A percentile compares a stretch with the other conserved stretches of the same genome.
These are phyloP conservation scores for Ellobium chinense DNA, from an alignment of 2,888 invertebrate species.

Conservation along the genomic window DNA sequence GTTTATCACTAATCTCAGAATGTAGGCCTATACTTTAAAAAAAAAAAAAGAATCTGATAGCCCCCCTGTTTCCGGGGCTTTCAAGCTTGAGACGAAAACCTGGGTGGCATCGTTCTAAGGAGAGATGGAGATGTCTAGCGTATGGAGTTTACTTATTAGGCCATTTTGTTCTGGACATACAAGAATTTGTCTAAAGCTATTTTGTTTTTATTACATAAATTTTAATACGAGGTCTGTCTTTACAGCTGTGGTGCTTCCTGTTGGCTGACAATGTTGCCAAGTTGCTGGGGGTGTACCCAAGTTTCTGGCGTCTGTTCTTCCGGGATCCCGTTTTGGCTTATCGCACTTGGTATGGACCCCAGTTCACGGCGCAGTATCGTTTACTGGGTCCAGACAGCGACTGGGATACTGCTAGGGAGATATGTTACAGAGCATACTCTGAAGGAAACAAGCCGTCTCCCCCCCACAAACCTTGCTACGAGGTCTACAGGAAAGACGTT, in stretches of 20 bases:
- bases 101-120: too few species aligned
- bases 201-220: too few species aligned
- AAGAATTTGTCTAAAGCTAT: too few species aligned
- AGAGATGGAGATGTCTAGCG: too few species aligned
- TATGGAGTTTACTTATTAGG: too few species aligned
- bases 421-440: background rate
- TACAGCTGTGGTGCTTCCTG: background rate
- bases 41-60: too few species aligned
- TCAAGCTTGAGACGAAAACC: too few species aligned
- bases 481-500: background rate
- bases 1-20: too few species aligned
- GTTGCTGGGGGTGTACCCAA: slow-evolving; percentile 30
- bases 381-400: slow-evolving; percentile 33
- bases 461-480: background rate
- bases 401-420: slow-evolving; percentile 17
- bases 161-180: too few species aligned
- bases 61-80: too few species aligned
- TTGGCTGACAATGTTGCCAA: slow-evolving; percentile 10
- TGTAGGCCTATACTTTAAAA: too few species aligned
- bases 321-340: slow-evolving; percentile 31
- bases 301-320: slow-evolving; percentile 32
- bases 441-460: background rate
- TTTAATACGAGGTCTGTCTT: too few species aligned
- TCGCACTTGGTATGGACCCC: slow-evolving; percentile 30
- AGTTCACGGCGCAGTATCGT: slow-evolving; percentile 11